Evolutionary conservation across 1,140 invertebrate genomes (phyloP), one percentile per base, ranked within the genome.

Genomic region (Arctopsyche grandis): DNA sequence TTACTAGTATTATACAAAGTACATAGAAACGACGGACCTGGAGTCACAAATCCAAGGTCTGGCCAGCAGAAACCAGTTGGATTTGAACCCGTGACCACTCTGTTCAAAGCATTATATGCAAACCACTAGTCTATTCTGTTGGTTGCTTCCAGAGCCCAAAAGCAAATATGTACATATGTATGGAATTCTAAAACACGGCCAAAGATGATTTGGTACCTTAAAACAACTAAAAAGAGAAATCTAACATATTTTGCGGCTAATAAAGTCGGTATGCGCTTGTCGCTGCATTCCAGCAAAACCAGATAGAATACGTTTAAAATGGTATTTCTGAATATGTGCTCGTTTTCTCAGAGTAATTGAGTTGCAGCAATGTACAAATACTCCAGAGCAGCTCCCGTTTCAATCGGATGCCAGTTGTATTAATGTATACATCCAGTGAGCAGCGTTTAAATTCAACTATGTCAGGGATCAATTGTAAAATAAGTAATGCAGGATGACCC

Each of bases 401-500:
- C 29, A 7, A 38, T 38, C 29, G 29, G 29, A 4, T 38, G 12
- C 12, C 3, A 12, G 1, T 14, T 10, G 16, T 52, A 12, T 52
- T 46, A 52, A 52, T 14, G 48, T 52, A 12, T 52, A 52, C 10
- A 52, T 12, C 12, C 12, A 52, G 12, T 52, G 16, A n/a, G n/a
- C n/a, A n/a, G n/a, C n/a, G n/a, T n/a, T n/a, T n/a, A n/a, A n/a
- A n/a, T 38, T 38, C 10, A 52, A 52, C 12, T 12, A 16, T 52
- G 48, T 52, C 48, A 52, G 3, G 48, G 48, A 52, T 16, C 48
- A 52, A 52, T 52, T 52, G 48, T 52, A 12, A 46, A 24, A n/a
- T 58, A 10, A 1, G 19, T 60, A 19, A 60, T 21, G 58, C 58
- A 74, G 10, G 43, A 74, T 74, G 71, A 74, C 71, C 71, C 22